Percentiles rank a stretch among this genome's conserved stretches.
Conservation (phyloP, 2,113 vertebrate species). For the Setophaga petechia region DNA sequence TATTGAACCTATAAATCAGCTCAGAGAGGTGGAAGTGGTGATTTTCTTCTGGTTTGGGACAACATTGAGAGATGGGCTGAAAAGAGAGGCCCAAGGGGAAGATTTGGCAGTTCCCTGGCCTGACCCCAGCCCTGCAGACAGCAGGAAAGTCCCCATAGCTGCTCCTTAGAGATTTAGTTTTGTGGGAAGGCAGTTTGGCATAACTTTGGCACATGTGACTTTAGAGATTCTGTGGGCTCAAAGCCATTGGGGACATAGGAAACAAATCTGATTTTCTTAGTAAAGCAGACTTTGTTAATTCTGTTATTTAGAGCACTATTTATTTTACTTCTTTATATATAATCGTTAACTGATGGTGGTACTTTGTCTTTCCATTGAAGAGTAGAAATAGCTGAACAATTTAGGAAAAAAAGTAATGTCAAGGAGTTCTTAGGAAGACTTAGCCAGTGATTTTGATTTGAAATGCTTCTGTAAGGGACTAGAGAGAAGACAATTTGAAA, state of each 20-base stretch:
- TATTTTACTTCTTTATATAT: neutral
- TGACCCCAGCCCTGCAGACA: rapidly evolving
- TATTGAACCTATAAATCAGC: neutral
- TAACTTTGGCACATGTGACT: neutral
- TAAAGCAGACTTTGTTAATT: neutral
- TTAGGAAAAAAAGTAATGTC: neutral
- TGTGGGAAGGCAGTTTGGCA: neutral
- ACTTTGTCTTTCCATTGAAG: neutral
- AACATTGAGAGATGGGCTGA: neutral
- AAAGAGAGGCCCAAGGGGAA: neutral
- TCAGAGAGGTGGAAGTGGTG: neutral
- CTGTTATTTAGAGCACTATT: neutral
- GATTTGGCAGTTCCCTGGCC: neutral
- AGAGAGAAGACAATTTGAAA: neutral
- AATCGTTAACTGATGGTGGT: neutral
- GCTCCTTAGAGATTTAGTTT: neutral
- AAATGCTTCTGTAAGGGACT: neutral
- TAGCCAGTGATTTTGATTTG: neutral
- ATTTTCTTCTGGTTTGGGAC: neutral
- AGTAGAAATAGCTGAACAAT: neutral
- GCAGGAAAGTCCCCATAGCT: rapidly evolving
- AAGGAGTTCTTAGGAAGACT: neutral
- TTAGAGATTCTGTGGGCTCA: neutral
- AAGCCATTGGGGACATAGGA: neutral
- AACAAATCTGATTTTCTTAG: neutral